Conservation (phyloP, 1,140 invertebrate species). For the Drosophila sp. region DNA sequence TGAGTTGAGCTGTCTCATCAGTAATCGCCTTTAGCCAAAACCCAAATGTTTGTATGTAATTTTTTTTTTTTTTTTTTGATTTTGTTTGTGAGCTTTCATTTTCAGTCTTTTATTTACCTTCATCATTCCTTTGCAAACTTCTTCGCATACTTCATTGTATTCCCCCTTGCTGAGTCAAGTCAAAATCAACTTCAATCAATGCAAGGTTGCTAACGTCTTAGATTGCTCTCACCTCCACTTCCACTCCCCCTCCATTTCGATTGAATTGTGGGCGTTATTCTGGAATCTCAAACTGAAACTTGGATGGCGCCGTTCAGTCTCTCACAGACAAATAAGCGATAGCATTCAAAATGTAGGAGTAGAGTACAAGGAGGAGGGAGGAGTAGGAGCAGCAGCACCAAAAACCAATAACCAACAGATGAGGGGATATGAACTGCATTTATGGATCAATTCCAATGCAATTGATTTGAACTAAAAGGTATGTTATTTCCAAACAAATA, state of each 20-base stretch:
- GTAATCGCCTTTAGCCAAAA: conserved; percentile 1
- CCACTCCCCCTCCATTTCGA: conserved; percentile 5
- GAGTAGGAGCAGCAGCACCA: not conserved
- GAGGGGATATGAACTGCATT: conserved; percentile 21
- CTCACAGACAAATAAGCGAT: not conserved
- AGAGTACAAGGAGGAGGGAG: too few species aligned
- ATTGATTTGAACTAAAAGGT: conserved; percentile 21
- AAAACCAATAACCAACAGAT: conserved; percentile 11
- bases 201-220: conserved; percentile 27
- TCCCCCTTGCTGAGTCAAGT: conserved; percentile 2
- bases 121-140: conserved; percentile 4
- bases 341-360: not conserved
- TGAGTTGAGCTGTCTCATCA: not conserved
- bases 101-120: conserved; percentile 24
- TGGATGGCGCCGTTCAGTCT: not conserved
- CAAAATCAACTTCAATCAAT: conserved; percentile 35
- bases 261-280: conserved; percentile 30
- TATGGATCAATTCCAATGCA: conserved; percentile 38
- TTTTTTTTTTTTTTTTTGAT: not conserved
- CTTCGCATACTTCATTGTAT: conserved; percentile 15
- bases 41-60: not conserved
- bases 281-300: conserved; percentile 1
- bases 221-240: conserved; percentile 24
- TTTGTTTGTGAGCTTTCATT: not conserved
- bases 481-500: conserved; percentile 1